Base-by-base conservation (phyloP, 2,113 vertebrate genomes). In the Rhea americana region DNA sequence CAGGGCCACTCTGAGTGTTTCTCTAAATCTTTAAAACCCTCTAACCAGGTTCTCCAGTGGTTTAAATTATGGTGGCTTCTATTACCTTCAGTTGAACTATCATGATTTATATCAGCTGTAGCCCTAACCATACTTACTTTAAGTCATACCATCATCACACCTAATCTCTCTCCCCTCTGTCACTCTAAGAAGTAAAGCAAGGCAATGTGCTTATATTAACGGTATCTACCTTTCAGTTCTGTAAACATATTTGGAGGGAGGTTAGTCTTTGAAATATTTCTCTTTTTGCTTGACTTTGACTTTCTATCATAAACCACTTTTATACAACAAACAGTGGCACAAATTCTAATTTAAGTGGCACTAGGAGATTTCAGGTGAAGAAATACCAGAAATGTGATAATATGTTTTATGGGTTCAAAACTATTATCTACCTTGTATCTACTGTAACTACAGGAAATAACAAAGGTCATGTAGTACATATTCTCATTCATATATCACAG, bases 151-250 rank as follows among this genome's bases (percentile, higher is more conserved):
- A 32, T 39, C 41, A 76, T n/a, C 41, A 70, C 41, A 47, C 12
- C 5, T 11, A 32, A 3, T 35, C 10, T 59, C 13, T 81, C 7
- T 51, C 21, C 15, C 5, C 78, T 1, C 0, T 3, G 28, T 16
- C 11, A 7, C 6, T 32, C 2, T 24, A 32, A 35, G 11, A 53
- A 28, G n/a, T 68, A n/a, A 35, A 28, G 14, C 18, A 82, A 87
- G 7, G 30, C 9, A 68, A 51, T 48, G 47, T 47, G 15, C 7
- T 79, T 2, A 24, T 47, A 24, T 47, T 68, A 55, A 72, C 5
- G 30, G 21, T 13, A 4, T 72, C 59, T 37, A 22, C 32, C 15
- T 37, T 61, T 41, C 65, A 62, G 56, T 82, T 63, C 32, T 47
- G 2, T 13, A 28, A 65, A 6, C 9, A 15, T 87, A 72, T 91